Conservation (phyloP, 1,140 invertebrate genomes). For the Frieseomelitta varia region DNA sequence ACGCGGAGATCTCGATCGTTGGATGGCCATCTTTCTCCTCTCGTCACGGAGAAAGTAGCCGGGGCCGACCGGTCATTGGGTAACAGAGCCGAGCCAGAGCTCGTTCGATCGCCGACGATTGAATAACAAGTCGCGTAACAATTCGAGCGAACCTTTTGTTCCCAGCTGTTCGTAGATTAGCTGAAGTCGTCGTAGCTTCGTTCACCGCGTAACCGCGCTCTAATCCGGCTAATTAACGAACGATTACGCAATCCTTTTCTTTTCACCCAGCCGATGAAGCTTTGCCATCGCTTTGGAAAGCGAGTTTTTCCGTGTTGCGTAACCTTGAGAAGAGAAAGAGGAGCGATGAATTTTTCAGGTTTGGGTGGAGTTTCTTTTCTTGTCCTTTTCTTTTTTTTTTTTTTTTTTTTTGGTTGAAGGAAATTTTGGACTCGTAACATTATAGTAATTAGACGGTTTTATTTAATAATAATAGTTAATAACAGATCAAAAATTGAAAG, state of each 20-base stretch:
- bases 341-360: neutral
- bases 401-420: too few relatives aligned
- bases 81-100: neutral
- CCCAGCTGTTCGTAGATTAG: neutral
- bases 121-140: conserved; percentile 46
- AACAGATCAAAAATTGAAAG: too few relatives aligned
- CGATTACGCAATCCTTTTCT: neutral
- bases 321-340: neutral
- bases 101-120: conserved; percentile 38
- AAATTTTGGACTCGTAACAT: too few relatives aligned
- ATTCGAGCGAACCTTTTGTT: conserved; percentile 35
- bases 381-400: too few relatives aligned
- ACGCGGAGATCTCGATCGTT: conserved; percentile 9
- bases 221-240: conserved; percentile 9
- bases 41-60: conserved; percentile 35
- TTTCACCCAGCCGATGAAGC: neutral
- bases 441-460: too few relatives aligned
- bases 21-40: conserved; percentile 30
- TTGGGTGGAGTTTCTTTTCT: neutral
- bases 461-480: too few relatives aligned
- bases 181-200: conserved; percentile 12
- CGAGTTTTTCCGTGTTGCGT: neutral
- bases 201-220: neutral
- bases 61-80: conserved; percentile 6
- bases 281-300: neutral